Percentiles rank a stretch among this genome's conserved stretches.
These are phyloP conservation scores for Cistogaster globosa DNA, from an alignment of 2,888 invertebrate species.

Conservation along the genomic window DNA sequence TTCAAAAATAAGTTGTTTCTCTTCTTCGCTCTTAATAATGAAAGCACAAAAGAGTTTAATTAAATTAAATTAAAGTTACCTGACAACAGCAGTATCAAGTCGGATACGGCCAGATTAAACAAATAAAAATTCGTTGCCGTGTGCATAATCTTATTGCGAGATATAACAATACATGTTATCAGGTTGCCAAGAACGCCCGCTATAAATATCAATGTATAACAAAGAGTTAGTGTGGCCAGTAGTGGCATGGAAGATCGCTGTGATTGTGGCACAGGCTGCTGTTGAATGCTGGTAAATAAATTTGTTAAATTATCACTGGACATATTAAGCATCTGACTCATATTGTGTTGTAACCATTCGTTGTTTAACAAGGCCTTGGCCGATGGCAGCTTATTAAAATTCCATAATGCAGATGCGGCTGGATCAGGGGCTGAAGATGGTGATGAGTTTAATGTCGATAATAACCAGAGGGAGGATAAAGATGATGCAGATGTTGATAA, in stretches of 20 bases:
- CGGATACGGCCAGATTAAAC: constrained; percentile 93
- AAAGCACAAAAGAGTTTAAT: neutral
- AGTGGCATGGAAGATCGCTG: constrained; percentile 76
- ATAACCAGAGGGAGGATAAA: constrained; percentile 1
- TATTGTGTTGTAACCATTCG: constrained; percentile 80
- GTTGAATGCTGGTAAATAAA: constrained; percentile 70
- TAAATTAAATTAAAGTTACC: constrained; percentile 84
- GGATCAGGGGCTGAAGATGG: constrained; percentile 7
- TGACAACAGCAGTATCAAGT: constrained; percentile 89
- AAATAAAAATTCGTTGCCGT: constrained; percentile 92
- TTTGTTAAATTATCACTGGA: constrained; percentile 79
- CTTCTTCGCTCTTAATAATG: neutral
- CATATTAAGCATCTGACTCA: constrained; percentile 80
- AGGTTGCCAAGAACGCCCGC: constrained; percentile 92
- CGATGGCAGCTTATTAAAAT: constrained; percentile 55
- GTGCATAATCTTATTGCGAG: constrained; percentile 92
- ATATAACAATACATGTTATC: constrained; percentile 93
- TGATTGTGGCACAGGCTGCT: constrained; percentile 54
- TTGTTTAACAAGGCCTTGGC: constrained; percentile 74
- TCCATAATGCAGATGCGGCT: constrained; percentile 35
- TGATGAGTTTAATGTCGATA: too few species aligned
- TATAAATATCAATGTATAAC: constrained; percentile 86
- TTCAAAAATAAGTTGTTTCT: neutral
- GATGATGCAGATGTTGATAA: constrained; percentile 45
- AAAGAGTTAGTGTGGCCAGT: constrained; percentile 85